Evolutionary conservation across 1,140 invertebrate genomes (phyloP), one percentile per base, ranked within the genome.

Genomic region (Pseudomyrmex flavicornis): DNA sequence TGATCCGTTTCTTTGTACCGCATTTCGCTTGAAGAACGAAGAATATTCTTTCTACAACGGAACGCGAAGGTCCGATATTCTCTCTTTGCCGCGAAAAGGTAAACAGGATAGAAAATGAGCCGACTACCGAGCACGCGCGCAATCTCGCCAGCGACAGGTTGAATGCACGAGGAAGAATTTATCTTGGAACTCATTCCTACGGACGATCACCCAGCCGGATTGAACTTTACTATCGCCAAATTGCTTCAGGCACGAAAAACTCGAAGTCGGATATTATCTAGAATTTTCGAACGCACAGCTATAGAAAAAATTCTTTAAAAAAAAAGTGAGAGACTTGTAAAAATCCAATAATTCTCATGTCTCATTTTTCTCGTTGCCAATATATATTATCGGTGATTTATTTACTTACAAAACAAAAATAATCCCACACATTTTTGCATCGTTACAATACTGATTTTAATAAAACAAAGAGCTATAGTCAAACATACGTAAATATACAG

Each of bases 151-250:
- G 44, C 58, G 76, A 72, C 76, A 52, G 76, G 65, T 70, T 70
- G 76, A 80, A 80, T 80, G 66, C 76, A 80, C 66, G 76, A 80
- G 76, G 70, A 80, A 80, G 76, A 72, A 80, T 80, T 80, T 80
- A 59, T 80, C 76, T 80, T 70, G 44, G 44, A 80, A 72, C 54
- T 80, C 76, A 48, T 80, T 80, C 66, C 52, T 70, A 79, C 54
- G 59, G 76, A 5, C 76, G 76, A 80, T 80, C 76, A 61, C 76
- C 56, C 76, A 52, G 54, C 44, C 54, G 44, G 76, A 80, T 80
- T 56, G 76, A 70, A 54, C 76, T 80, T 72, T 72, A 70, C 68
- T 59, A 72, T 12, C 54, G 66, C 54, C 66, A 72, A 80, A 80
- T 70, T 72, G 66, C 76, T 52, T 50, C 54, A 46, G 76, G 12